Conservation (phyloP, 2,113 vertebrate species). For the Sigmodon hispidus region DNA sequence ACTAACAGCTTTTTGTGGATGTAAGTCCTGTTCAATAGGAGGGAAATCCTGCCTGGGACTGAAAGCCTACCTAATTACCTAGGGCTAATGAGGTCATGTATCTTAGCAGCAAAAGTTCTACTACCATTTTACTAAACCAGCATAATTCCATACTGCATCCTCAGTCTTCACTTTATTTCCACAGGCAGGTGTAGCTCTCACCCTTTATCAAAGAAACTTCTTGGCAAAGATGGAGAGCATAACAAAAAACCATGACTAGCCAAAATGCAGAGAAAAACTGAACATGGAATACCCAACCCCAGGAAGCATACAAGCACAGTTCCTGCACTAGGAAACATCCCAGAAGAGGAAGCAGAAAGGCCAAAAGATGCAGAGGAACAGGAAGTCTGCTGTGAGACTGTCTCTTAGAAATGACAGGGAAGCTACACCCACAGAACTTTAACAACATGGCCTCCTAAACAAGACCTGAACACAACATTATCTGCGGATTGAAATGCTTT, state of each 20-base stretch:
- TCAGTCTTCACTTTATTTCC: too few species aligned
- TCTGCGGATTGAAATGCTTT: background rate
- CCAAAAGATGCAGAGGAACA: background rate
- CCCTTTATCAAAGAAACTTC: background rate
- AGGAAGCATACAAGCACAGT: background rate
- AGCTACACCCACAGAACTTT: background rate
- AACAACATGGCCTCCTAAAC: background rate
- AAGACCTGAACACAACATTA: too few species aligned
- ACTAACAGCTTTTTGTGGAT: background rate
- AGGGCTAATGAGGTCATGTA: background rate
- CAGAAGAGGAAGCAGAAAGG: background rate
- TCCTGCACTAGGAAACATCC: background rate
- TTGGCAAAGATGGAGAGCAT: background rate
- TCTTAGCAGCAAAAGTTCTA: background rate
- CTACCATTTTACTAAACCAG: background rate
- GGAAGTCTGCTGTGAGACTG: background rate
- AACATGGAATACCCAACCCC: too few species aligned
- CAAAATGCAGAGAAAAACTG: background rate
- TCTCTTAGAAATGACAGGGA: background rate
- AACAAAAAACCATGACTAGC: background rate
- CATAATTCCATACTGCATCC: background rate
- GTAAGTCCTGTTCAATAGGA: too few species aligned
- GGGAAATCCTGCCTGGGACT: too few species aligned
- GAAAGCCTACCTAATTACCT: background rate
- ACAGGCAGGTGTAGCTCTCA: background rate